Base-by-base conservation (phyloP, 2,113 vertebrate genomes). In the Toxotes jaculatrix region DNA sequence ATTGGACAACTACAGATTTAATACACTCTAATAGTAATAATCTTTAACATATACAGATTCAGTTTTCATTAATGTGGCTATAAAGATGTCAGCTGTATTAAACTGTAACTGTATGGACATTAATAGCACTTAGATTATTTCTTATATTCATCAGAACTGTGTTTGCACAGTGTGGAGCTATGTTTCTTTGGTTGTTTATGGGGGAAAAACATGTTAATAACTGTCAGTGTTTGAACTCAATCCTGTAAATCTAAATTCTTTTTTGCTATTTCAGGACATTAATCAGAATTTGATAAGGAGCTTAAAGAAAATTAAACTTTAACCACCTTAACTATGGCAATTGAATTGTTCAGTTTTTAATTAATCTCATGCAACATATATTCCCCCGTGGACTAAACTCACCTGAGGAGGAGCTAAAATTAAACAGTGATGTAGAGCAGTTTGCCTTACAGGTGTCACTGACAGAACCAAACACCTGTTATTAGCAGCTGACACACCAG, bases 381-480 rank as follows among this genome's bases (percentile, higher is more conserved):
- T 79, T 83, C 82, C 81, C 83, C 83, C 38, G n/a, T 1, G 4
- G 85, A 71, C 47, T 59, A 3, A 1, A 40, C 11, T 84, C 63
- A 76, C 75, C 76, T 76, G 53, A 70, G 32, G 40, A 56, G 19
- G 61, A 66, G 70, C 67, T 86, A 76, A 74, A 85, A 87, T 80
- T 71, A 92, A 49, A 55, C 2, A 3, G n/a, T n/a, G 31, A 31
- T 75, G 55, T 27, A 63, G 55, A 57, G 61, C 38, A 55, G 38
- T 68, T 70, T 71, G 72, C 19, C 1, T 32, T 55, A 23, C 60
- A 82, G 80, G 85, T 88, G 87, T 82, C 80, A 71, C 51, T 87
- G 80, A 91, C 75, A 84, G 65, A 68, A 45, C 43, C 49, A 74
- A 72, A 70, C 84, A 89, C 79, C 47, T 80, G 60, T 49, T 77